These are phyloP conservation scores for Acanthococcus lagerstroemiae DNA, from an alignment of 2,888 invertebrate species.

Conservation along the genomic window DNA sequence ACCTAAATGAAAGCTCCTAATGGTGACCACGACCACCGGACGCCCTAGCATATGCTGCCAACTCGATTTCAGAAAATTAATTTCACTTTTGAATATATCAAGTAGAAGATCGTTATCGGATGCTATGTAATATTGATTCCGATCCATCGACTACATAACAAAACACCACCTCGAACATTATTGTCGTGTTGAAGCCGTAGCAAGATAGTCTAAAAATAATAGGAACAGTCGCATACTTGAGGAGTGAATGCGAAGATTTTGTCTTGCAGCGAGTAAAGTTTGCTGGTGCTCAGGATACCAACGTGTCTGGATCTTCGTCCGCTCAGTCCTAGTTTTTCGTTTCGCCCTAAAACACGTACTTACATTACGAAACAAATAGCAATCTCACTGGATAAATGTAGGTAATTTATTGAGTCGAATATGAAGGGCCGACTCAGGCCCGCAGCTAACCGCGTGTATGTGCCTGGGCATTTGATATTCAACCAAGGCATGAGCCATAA, in stretches of 20 bases:
- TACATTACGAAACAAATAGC: too few relatives aligned
- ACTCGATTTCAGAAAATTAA: constrained; percentile 94
- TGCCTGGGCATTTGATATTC: too few relatives aligned
- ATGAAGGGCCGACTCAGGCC: too few relatives aligned
- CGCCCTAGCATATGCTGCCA: constrained; percentile 97
- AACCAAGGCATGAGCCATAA: too few relatives aligned
- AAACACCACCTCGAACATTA: constrained; percentile 27
- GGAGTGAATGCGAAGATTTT: constrained; percentile 97
- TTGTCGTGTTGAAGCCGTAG: neutral
- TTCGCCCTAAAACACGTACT: constrained; percentile 67
- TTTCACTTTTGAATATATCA: constrained; percentile 93
- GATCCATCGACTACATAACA: constrained; percentile 77
- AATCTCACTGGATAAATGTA: too few relatives aligned
- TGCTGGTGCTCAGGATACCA: constrained; percentile 94
- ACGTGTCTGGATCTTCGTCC: constrained; percentile 93
- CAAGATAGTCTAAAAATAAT: constrained; percentile 32
- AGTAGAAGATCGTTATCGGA: constrained; percentile 96
- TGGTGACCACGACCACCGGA: constrained; percentile 83
- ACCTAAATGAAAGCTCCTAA: constrained; percentile 85
- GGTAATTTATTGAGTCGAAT: too few relatives aligned
- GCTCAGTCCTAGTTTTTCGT: constrained; percentile 84
- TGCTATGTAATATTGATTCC: constrained; percentile 95
- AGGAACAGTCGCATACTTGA: constrained; percentile 56
- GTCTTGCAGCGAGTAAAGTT: constrained; percentile 89
- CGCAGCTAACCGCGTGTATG: too few relatives aligned